These are phyloP conservation scores for Cybosia mesomella DNA, from an alignment of 2,888 invertebrate genomes.

Conservation along the genomic window DNA sequence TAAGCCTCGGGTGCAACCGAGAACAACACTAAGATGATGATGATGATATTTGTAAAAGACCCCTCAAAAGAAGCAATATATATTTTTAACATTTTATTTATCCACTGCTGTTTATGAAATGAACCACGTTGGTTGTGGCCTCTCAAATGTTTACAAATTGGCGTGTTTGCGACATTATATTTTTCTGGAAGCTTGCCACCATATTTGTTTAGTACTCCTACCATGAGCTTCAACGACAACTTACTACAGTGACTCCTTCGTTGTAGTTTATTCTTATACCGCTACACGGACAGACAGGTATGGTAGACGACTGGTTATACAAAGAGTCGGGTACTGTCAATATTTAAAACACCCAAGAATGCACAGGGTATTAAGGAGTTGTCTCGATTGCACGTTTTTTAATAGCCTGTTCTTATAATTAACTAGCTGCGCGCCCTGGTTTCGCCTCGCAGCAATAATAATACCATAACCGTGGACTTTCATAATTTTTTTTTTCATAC, in stretches of 20 bases:
- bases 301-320: too few relatives aligned
- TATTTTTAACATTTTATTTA: too few relatives aligned
- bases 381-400: not conserved
- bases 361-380: not conserved
- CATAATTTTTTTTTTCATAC: too few relatives aligned
- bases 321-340: too few relatives aligned
- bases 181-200: conserved; percentile 12
- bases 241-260: not conserved
- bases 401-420: not conserved
- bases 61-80: not conserved
- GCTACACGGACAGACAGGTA: not conserved
- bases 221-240: not conserved
- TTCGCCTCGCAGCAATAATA: too few relatives aligned
- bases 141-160: conserved; percentile 7
- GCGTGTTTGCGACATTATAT: conserved; percentile 9
- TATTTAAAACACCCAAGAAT: not conserved
- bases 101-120: not conserved
- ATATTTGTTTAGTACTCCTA: conserved; percentile 1
- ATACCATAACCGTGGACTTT: too few relatives aligned
- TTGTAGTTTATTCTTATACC: not conserved
- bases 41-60: not conserved
- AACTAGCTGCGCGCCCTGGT: too few relatives aligned
- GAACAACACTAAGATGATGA: too few relatives aligned
- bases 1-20: too few relatives aligned
- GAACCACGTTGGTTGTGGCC: not conserved